A percentile compares a stretch with the other conserved stretches of the same genome.
Evolutionary conservation across 2,797 vertebrate genomes (phyloP).

Genomic region (Oreortyx pictus): DNA sequence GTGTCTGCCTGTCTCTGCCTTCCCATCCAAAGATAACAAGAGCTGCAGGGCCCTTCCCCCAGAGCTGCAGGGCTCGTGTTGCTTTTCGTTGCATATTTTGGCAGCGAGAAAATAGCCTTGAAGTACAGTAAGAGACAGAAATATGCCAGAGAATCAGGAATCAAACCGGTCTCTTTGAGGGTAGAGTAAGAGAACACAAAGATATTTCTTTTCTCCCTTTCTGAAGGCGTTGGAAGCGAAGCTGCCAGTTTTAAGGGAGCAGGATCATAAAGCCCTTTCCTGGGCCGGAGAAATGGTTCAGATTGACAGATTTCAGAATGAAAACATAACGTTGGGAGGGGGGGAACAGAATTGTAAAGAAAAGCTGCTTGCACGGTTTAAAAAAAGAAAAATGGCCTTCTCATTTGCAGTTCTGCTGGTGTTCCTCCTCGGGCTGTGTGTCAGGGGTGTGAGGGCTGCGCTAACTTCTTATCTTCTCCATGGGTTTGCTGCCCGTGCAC

Average conservation of each 20-base stretch:
- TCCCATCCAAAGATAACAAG: conserved; percentile 54
- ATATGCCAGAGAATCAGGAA: conserved; percentile 40
- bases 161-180: conserved; percentile 23
- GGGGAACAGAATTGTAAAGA: conserved; percentile 19
- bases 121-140: conserved; percentile 47
- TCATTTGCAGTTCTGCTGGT: conserved; percentile 34
- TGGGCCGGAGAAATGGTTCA: neutral
- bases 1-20: conserved; percentile 20
- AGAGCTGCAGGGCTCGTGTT: conserved; percentile 45
- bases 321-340: neutral
- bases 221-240: neutral
- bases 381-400: neutral
- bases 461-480: neutral
- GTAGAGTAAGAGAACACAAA: neutral
- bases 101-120: conserved; percentile 55
- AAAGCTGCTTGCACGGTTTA: neutral
- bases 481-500: accelerated
- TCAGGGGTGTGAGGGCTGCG: neutral
- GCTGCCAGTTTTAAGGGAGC: neutral
- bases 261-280: neutral
- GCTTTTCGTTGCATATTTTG: conserved; percentile 60
- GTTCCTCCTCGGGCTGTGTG: neutral
- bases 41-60: conserved; percentile 51
- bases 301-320: conserved; percentile 32
- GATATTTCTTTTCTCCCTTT: neutral